phyloP scores from a whole-genome alignment of 2,797 vertebrate species.

The Fratercula arctica region DNA sequence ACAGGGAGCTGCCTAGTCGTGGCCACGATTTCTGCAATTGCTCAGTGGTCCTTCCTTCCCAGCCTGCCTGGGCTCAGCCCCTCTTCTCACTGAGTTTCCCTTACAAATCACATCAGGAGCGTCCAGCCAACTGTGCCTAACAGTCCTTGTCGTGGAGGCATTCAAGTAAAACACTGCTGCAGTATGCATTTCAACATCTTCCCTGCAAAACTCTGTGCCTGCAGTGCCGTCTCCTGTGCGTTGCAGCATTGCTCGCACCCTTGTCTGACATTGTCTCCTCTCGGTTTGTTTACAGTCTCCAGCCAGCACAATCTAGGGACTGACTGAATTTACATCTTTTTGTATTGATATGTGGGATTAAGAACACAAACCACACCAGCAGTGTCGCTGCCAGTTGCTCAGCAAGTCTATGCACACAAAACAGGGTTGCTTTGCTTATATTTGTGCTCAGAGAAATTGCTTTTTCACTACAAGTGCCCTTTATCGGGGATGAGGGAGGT shows the following conservation, averaged over 20 bases:
- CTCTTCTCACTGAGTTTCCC: background rate
- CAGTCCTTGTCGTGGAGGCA: background rate
- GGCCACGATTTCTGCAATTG: background rate
- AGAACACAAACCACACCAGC: background rate
- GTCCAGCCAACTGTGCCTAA: too few species aligned
- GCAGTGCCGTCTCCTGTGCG: rapidly evolving
- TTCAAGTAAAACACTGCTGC: background rate
- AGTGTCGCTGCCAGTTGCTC: background rate
- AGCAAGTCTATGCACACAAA: background rate
- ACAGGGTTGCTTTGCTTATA: background rate
- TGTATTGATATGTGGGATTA: background rate
- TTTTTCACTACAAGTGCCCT: background rate
- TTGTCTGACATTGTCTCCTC: background rate
- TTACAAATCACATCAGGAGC: background rate
- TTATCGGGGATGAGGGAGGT: background rate
- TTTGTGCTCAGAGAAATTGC: background rate
- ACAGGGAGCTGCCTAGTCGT: background rate
- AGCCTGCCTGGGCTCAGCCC: background rate
- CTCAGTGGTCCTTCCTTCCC: background rate
- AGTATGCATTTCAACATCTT: background rate
- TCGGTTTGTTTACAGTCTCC: background rate
- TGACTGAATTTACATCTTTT: background rate
- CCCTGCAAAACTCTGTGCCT: background rate
- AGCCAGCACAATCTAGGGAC: background rate
- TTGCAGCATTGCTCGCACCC: background rate